These are phyloP conservation scores for Drosophila paulistorum DNA, from an alignment of 1,140 invertebrate genomes.

Conservation along the genomic window DNA sequence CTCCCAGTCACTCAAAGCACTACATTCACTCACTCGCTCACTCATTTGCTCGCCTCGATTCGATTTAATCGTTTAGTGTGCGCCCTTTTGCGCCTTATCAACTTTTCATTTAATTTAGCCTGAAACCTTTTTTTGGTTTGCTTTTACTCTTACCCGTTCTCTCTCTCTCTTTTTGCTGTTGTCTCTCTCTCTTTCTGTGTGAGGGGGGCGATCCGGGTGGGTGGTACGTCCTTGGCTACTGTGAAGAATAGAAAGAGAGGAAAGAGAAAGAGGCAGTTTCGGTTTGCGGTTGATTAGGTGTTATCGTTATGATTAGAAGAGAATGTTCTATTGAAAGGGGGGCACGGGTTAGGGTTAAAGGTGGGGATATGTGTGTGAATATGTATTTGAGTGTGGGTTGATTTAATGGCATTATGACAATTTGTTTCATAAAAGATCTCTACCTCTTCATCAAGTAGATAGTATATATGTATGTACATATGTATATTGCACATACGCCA, in stretches of 20 bases:
- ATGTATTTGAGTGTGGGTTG: constrained; percentile 17
- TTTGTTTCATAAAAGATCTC: constrained; percentile 43
- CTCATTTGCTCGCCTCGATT: constrained; percentile 76
- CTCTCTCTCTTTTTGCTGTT: constrained; percentile 19
- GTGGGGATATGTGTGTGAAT: constrained; percentile 26
- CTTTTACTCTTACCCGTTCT: constrained; percentile 33
- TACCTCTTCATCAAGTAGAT: constrained; percentile 1
- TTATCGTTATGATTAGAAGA: constrained; percentile 79
- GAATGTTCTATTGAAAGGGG: not conserved
- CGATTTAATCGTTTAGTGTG: constrained; percentile 80
- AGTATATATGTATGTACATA: not conserved
- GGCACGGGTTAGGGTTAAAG: not conserved
- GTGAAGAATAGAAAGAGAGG: not conserved
- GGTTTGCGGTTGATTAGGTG: constrained; percentile 74
- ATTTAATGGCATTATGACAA: constrained; percentile 41
- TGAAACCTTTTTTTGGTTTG: constrained; percentile 54
- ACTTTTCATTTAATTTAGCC: constrained; percentile 78
- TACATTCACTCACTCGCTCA: constrained; percentile 31
- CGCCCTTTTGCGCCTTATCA: constrained; percentile 79
- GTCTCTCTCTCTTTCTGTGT: constrained; percentile 18
- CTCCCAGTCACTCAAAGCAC: not conserved
- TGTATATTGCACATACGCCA: constrained; percentile 67
- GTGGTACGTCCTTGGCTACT: constrained; percentile 7
- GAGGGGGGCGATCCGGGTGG: not conserved
- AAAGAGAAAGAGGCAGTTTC: not conserved